Percentiles rank a stretch among this genome's conserved stretches.
phyloP scores from a whole-genome alignment of 1,140 invertebrate genomes.

The Pinna nobilis region DNA sequence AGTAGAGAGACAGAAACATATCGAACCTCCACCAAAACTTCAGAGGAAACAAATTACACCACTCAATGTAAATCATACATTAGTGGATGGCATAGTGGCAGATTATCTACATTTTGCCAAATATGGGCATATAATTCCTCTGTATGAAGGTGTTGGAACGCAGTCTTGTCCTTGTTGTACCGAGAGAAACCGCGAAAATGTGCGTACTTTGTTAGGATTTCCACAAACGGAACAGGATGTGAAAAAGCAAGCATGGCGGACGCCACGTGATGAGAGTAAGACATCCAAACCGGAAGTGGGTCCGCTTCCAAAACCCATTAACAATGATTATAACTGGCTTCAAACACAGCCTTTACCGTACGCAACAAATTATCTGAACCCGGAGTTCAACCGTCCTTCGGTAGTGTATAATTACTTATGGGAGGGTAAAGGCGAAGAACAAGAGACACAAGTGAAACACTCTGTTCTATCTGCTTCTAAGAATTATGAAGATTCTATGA shows the following conservation, averaged over 20 bases:
- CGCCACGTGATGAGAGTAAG: slow-evolving; percentile 1
- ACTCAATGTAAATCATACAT: slow-evolving; percentile 41
- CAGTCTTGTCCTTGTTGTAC: slow-evolving; percentile 59
- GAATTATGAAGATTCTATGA: slow-evolving; percentile 59
- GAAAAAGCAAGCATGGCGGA: slow-evolving; percentile 1
- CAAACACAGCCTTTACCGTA: slow-evolving; percentile 58
- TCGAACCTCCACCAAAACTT: not conserved
- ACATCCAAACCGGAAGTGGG: slow-evolving; percentile 5
- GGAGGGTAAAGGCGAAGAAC: slow-evolving; percentile 19
- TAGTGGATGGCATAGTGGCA: slow-evolving; percentile 61
- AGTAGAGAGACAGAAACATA: slow-evolving; percentile 8
- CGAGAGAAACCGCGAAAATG: slow-evolving; percentile 59
- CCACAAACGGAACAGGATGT: slow-evolving; percentile 2
- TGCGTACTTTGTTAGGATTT: slow-evolving; percentile 46
- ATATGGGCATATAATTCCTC: slow-evolving; percentile 57
- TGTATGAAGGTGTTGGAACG: slow-evolving; percentile 50
- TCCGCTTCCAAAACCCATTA: not conserved
- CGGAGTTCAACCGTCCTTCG: slow-evolving; percentile 62
- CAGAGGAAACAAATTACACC: slow-evolving; percentile 25
- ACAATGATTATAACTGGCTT: slow-evolving; percentile 44
- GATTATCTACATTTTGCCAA: slow-evolving; percentile 62
- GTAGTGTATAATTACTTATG: slow-evolving; percentile 39
- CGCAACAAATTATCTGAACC: slow-evolving; percentile 58
- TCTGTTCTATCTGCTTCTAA: slow-evolving; percentile 52
- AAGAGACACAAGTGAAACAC: slow-evolving; percentile 31